These are phyloP conservation scores for Gallinago jamesoni DNA, from an alignment of 2,113 vertebrate genomes.

Conservation along the genomic window DNA sequence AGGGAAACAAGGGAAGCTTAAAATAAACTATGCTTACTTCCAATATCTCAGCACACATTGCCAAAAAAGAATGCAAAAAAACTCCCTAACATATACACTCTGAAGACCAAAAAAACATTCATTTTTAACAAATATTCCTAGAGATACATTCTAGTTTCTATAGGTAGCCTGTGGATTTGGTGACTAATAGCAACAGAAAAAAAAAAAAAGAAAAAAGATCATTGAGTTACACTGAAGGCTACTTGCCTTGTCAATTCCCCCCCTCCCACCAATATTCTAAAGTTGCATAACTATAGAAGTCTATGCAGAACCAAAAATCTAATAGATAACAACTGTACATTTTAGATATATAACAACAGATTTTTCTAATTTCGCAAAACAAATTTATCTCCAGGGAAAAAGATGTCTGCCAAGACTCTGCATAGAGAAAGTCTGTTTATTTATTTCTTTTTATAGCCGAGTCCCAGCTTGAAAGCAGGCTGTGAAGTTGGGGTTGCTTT, in stretches of 20 bases:
- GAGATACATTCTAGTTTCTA: background rate
- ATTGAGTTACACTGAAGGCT: background rate
- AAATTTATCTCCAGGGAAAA: background rate
- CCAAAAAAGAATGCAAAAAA: background rate
- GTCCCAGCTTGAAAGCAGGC: background rate
- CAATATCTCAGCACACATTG: background rate
- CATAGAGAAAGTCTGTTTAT: background rate
- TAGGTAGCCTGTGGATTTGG: background rate
- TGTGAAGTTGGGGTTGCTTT: background rate
- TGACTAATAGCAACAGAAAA: background rate
- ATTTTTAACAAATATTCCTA: background rate
- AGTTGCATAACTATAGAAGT: background rate
- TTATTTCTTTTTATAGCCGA: conserved; percentile 8
- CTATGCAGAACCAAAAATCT: background rate
- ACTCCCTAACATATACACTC: rapidly evolving
- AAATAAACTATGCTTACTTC: background rate
- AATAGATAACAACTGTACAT: background rate
- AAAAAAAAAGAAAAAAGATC: background rate
- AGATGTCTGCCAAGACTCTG: background rate
- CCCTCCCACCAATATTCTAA: background rate
- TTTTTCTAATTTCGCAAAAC: background rate
- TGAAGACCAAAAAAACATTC: background rate
- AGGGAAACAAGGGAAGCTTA: background rate
- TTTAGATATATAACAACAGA: background rate
- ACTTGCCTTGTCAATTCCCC: background rate